phyloP scores from a whole-genome alignment of 1,140 invertebrate genomes.

The Copidosoma floridanum region DNA sequence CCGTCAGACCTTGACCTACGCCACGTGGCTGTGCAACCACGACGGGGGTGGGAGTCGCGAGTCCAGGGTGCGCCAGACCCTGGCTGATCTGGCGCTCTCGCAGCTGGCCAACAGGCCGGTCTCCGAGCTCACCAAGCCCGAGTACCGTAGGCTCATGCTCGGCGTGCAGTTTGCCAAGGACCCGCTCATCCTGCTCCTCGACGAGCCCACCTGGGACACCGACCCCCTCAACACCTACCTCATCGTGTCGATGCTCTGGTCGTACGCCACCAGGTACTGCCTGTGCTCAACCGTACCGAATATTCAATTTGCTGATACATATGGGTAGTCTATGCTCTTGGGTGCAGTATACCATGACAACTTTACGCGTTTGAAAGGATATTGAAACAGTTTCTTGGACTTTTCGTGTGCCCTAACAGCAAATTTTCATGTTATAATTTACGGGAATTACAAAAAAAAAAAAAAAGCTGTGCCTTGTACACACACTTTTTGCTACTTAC shows the following conservation, averaged over 20 bases:
- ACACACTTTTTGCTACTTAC: no score
- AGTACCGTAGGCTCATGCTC: slow-evolving; percentile 80
- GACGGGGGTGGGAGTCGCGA: slow-evolving; percentile 47
- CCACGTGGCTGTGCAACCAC: slow-evolving; percentile 60
- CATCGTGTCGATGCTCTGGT: slow-evolving; percentile 87
- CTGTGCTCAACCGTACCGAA: no score
- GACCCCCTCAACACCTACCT: slow-evolving; percentile 90
- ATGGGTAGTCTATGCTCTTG: no score
- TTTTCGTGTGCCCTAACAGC: no score
- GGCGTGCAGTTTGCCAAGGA: slow-evolving; percentile 87
- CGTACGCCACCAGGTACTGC: slow-evolving; percentile 75
- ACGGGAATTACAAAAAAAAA: no score
- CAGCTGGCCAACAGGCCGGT: slow-evolving; percentile 81
- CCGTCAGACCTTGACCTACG: slow-evolving; percentile 79
- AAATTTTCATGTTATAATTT: no score
- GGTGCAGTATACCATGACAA: background rate
- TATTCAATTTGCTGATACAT: no score
- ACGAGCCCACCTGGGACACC: slow-evolving; percentile 87
- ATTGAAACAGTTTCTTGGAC: no score
- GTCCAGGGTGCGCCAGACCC: slow-evolving; percentile 70
- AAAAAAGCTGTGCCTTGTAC: no score
- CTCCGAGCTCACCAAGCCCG: slow-evolving; percentile 75
- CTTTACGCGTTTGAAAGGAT: background rate
- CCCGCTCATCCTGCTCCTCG: slow-evolving; percentile 78
- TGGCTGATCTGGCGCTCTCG: slow-evolving; percentile 85